phyloP scores from a whole-genome alignment of 2,888 invertebrate genomes.

The Gymnoscelis rufifasciata region DNA sequence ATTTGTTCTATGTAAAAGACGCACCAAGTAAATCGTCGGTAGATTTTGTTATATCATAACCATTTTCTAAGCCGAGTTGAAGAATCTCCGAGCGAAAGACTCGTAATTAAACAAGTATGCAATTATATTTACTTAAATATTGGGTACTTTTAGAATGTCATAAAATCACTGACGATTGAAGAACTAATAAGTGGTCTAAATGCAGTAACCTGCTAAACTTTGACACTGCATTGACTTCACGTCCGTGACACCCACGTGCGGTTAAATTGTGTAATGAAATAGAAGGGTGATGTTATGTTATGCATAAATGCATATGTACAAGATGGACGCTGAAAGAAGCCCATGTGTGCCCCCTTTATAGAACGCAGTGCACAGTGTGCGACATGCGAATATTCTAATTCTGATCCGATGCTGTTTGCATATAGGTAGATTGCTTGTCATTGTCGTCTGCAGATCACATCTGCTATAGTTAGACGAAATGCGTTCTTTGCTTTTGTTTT shows the following conservation, averaged over 20 bases:
- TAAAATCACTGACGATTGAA: too few relatives aligned
- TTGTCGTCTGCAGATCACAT: constrained; percentile 47
- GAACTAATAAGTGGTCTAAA: too few relatives aligned
- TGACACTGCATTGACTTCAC: not conserved
- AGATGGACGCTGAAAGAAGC: constrained; percentile 56
- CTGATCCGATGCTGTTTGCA: constrained; percentile 45
- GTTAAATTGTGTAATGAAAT: not conserved
- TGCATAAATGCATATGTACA: constrained; percentile 32
- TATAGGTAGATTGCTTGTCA: constrained; percentile 10
- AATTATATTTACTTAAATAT: too few relatives aligned
- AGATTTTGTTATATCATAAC: too few relatives aligned
- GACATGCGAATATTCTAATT: constrained; percentile 61
- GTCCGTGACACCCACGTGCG: not conserved
- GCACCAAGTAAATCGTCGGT: too few relatives aligned
- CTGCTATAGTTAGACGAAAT: constrained; percentile 59
- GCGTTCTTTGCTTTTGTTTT: constrained; percentile 42
- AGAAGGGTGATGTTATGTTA: constrained; percentile 7
- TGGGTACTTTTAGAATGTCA: too few relatives aligned
- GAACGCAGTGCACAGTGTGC: constrained; percentile 36
- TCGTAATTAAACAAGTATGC: too few relatives aligned
- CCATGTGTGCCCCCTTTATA: constrained; percentile 49
- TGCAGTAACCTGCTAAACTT: not conserved
- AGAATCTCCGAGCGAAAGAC: too few relatives aligned
- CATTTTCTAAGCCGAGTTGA: too few relatives aligned
- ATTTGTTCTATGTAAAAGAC: too few relatives aligned